Evolutionary conservation across 2,797 vertebrate genomes (phyloP).

Genomic region (Brachyalestes nurse): DNA sequence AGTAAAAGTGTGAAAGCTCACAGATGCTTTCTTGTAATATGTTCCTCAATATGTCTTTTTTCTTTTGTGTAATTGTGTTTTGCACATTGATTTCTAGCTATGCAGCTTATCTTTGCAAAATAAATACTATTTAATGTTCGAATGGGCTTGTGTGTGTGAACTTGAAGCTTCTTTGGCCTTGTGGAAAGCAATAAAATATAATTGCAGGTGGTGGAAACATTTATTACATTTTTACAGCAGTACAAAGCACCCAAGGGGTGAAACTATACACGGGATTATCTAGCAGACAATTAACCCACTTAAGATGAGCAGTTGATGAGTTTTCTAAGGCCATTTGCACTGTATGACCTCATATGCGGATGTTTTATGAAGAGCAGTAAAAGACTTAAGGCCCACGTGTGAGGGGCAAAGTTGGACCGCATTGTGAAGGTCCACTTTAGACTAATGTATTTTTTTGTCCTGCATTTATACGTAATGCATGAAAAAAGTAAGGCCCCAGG

Average conservation of each 20-base stretch:
- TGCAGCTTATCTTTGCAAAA: constrained; percentile 65
- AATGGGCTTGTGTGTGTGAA: constrained; percentile 3
- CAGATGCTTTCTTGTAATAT: constrained; percentile 36
- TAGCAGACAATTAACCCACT: constrained; percentile 27
- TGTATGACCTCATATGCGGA: not conserved
- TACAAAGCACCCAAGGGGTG: constrained; percentile 8
- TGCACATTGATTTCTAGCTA: constrained; percentile 48
- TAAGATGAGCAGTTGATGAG: constrained; percentile 16
- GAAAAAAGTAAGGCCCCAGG: too few relatives aligned
- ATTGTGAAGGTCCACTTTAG: not conserved
- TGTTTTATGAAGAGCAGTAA: constrained; percentile 1
- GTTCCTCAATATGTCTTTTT: not conserved
- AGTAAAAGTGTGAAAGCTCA: constrained; percentile 35
- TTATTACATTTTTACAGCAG: not conserved
- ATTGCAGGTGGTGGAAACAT: not conserved
- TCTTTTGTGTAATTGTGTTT: constrained; percentile 42
- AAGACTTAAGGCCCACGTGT: constrained; percentile 62
- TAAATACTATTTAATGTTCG: constrained; percentile 67
- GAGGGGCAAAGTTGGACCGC: constrained; percentile 58
- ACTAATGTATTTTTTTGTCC: too few relatives aligned
- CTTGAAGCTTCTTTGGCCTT: not conserved
- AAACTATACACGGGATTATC: constrained; percentile 4
- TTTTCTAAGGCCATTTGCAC: not conserved
- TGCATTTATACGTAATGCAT: too few relatives aligned
- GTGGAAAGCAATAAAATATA: not conserved